These are phyloP conservation scores for Emydocephalus ijimae DNA, from an alignment of 2,113 vertebrate genomes.

Conservation along the genomic window DNA sequence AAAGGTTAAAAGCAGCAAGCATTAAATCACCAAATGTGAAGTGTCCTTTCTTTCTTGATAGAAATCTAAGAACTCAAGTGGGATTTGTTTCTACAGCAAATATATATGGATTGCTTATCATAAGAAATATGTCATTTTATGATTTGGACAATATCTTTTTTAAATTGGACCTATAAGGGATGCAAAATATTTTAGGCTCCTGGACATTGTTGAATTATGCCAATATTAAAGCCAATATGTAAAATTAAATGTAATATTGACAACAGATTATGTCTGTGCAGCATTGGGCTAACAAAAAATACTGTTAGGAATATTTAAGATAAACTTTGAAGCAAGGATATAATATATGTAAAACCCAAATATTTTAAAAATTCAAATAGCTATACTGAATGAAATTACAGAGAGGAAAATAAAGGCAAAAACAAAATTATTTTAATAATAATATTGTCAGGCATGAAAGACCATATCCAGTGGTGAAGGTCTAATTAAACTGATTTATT, in stretches of 20 bases:
- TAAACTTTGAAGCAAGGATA: background rate
- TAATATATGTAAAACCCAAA: background rate
- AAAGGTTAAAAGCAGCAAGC: conserved; percentile 22
- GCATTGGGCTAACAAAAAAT: background rate
- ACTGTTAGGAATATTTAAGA: background rate
- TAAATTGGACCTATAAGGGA: background rate
- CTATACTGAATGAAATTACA: background rate
- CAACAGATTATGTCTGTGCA: background rate
- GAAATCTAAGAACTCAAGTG: background rate
- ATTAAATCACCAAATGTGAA: background rate
- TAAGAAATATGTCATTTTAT: conserved; percentile 17
- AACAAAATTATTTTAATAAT: background rate
- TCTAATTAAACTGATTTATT: background rate
- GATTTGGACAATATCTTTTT: background rate
- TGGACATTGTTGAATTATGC: background rate
- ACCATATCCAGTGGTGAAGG: background rate
- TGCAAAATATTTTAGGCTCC: background rate
- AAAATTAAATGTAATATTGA: background rate
- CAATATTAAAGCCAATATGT: background rate
- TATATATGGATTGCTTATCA: background rate
- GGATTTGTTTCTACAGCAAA: background rate
- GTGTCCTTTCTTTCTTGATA: background rate
- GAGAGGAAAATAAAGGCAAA: background rate
- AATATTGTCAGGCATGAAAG: background rate
- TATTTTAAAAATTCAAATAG: background rate